These are phyloP conservation scores for Heterodera carotae DNA, from an alignment of 1,140 invertebrate genomes.

Conservation along the genomic window DNA sequence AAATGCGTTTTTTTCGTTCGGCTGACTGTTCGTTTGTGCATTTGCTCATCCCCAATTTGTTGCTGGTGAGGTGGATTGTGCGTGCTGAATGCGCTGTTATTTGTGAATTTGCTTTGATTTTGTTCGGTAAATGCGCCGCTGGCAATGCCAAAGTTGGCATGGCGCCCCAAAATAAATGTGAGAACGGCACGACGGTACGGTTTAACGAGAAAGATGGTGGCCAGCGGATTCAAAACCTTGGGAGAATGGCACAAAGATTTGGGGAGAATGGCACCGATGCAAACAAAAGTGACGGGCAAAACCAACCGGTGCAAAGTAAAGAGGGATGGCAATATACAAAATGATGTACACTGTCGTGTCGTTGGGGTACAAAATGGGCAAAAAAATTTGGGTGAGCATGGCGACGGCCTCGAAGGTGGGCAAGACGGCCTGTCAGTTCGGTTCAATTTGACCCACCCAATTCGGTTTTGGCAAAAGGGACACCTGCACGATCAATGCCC, in stretches of 20 bases:
- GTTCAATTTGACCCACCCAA: background rate
- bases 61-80: background rate
- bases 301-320: conserved; percentile 26
- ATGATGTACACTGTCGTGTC: conserved; percentile 26
- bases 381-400: conserved; percentile 22
- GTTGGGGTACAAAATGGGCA: conserved; percentile 24
- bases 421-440: conserved; percentile 12
- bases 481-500: conserved; percentile 27
- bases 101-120: background rate
- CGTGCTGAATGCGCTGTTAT: background rate
- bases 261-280: background rate
- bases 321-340: conserved; percentile 18
- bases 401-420: conserved; percentile 25
- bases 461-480: background rate
- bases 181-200: conserved; percentile 29
- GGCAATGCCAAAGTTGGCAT: background rate
- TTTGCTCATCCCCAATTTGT: background rate
- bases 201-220: conserved; percentile 23
- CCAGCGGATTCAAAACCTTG: conserved; percentile 25
- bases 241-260: background rate
- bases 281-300: background rate
- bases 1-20: background rate
- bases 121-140: background rate
- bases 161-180: background rate
- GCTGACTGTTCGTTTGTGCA: background rate